Percentiles rank a stretch among this genome's conserved stretches.
Conservation (phyloP, 2,113 vertebrate species). For the Cebidichthys violaceus region DNA sequence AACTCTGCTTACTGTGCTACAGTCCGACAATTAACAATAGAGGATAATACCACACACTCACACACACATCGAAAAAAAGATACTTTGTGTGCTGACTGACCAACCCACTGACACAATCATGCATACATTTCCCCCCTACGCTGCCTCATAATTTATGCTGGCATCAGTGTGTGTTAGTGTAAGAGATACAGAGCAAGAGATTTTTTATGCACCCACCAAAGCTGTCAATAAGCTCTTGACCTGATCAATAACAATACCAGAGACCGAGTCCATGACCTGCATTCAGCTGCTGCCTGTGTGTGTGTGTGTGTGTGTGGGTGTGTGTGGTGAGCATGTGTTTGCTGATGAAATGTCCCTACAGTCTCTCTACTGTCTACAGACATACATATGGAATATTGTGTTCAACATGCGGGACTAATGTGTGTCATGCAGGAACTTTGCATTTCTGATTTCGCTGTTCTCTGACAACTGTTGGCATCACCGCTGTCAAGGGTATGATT, state of each 20-base stretch:
- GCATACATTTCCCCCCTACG: conserved; percentile 66
- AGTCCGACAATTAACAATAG: conserved; percentile 77
- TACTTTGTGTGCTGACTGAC: conserved; percentile 56
- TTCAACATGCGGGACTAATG: conserved; percentile 1
- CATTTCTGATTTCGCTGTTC: background rate
- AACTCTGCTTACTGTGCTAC: conserved; percentile 43
- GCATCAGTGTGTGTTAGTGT: conserved; percentile 23
- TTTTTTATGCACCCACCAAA: conserved; percentile 47
- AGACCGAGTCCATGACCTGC: conserved; percentile 73
- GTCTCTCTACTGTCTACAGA: conserved; percentile 23
- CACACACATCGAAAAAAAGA: conserved; percentile 25
- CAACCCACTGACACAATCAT: conserved; percentile 69
- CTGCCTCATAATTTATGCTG: conserved; percentile 31
- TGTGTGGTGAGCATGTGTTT: conserved; percentile 23
- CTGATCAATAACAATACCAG: conserved; percentile 74
- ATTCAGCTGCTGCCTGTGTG: conserved; percentile 60
- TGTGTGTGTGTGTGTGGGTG: conserved; percentile 3
- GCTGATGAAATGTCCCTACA: conserved; percentile 35
- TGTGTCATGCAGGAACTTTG: background rate
- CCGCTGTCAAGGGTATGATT: background rate
- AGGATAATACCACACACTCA: conserved; percentile 41
- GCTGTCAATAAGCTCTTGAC: conserved; percentile 73
- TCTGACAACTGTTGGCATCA: background rate
- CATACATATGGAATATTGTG: background rate
- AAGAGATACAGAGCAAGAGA: conserved; percentile 31